phyloP scores from a whole-genome alignment of 2,113 vertebrate genomes.

The Ardeotis arabs region DNA sequence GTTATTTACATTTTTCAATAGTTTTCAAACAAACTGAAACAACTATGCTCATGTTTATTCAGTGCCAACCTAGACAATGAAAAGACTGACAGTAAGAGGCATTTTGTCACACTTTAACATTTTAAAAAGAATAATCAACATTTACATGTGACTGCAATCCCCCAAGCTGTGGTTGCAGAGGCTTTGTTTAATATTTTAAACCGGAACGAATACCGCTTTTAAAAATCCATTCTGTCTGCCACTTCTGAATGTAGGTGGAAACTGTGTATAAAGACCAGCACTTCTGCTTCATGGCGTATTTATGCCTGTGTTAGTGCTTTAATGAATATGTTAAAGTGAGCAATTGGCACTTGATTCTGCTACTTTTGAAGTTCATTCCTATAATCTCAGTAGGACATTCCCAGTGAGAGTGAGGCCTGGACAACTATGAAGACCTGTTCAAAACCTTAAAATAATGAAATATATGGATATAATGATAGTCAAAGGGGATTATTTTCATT shows the following conservation, averaged over 20 bases:
- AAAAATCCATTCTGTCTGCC: background rate
- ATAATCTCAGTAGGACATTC: background rate
- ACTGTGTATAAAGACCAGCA: background rate
- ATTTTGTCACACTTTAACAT: background rate
- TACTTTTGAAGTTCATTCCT: background rate
- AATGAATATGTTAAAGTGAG: background rate
- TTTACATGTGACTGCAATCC: background rate
- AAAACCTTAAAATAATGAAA: background rate
- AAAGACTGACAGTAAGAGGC: background rate
- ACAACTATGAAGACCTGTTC: background rate
- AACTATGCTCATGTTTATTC: background rate
- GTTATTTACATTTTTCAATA: conserved; percentile 27
- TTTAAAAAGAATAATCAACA: background rate
- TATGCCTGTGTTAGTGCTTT: background rate
- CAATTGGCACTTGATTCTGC: background rate
- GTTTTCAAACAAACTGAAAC: conserved; percentile 35
- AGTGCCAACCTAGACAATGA: background rate
- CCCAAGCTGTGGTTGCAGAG: background rate
- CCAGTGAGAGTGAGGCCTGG: background rate
- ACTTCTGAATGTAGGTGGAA: background rate
- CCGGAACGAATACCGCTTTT: background rate
- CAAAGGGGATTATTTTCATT: background rate
- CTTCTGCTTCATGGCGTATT: background rate
- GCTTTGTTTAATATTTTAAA: background rate
- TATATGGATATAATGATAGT: background rate